Base-by-base conservation (phyloP, 2,888 invertebrate species). In the Fabriciana adippe region DNA sequence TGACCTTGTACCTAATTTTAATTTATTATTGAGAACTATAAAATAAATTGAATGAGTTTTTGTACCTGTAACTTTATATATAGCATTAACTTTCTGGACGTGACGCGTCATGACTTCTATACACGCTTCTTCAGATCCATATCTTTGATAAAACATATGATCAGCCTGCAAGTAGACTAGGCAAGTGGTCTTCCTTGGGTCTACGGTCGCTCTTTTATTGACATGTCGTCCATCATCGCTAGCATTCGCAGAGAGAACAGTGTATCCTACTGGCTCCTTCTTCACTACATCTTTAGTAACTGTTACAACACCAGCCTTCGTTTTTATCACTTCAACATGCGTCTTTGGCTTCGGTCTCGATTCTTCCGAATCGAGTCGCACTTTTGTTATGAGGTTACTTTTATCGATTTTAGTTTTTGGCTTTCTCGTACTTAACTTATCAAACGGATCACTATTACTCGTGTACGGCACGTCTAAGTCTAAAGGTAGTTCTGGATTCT, bases 81-180 rank as follows among this genome's bases (percentile, higher is more conserved):
- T 97, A 31, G 96, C 94, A 88, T 98, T 98, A 74, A 98, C 98
- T 82, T 97, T 94, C 86, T 98, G 98, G 47, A 98, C 98, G 85
- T 98, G 98, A 64, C 98, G 93, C 8, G 98, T 98, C 95, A 99
- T 97, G 69, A 98, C 97, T 88, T 98, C 98, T 75, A 98, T 98
- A 84, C 98, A 98, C 1, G 98, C 97, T 84, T 98, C 98, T 80
- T 98, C 97, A 3, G 97, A 96, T 66, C 97, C 97, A 90, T 99
- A 97, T 89, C 98, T 96, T 82, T 98, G 96, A 90, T 97, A 99
- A 89, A 99, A 97, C 89, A 98, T 96, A 88, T 99, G 99, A 90
- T 98, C 97, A 4, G 99, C 99, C 89, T 99, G 98, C 79, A 99
- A 93, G 86, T 98, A 99, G 67, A 99, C 94, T 94, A 98, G 97